Base-by-base conservation (phyloP, 2,113 vertebrate genomes). In the Scatophagus argus region DNA sequence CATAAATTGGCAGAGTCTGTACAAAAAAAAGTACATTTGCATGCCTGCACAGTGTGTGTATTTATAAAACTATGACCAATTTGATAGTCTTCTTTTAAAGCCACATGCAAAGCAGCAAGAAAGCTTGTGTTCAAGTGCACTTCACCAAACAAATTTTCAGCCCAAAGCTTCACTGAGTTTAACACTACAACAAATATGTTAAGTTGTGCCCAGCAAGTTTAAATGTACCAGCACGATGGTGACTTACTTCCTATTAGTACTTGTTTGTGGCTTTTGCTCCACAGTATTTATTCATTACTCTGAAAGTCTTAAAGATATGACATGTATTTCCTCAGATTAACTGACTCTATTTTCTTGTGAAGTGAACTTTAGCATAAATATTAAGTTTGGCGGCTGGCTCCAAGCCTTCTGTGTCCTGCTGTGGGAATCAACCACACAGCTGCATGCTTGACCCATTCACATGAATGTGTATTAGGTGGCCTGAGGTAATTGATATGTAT, bases 391-490 rank as follows among this genome's bases (percentile, higher is more conserved):
- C 36, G 14, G 17, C 27, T 43, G 58, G 43, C 63, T 63, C 36
- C 34, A 51, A 60, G 58, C 63, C 54, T 27, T 83, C 34, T 71
- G 64, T 59, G 21, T 46, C 82, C 86, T 82, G 72, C 82, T 86
- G 86, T 74, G 81, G 62, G 63, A 69, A 79, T 63, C 74, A 56
- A 74, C 47, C 73, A 77, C 23, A 41, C 21, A 51, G 56, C 32
- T 19, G 55, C 19, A 19, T 25, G 52, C 66, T 67, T 55, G 41
- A 41, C 46, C 77, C 77, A 73, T 80, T 84, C 60, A 66, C 55
- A 73, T 54, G 14, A 61, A 92, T 91, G 92, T 90, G 89, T 92
- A 92, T 94, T 93, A 59, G 77, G 75, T 56, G 71, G 77, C 83
- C 60, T 49, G 62, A 25, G 36, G 82, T 83, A 77, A 93, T 85